A percentile compares a stretch with the other conserved stretches of the same genome.
Evolutionary conservation across 2,797 vertebrate genomes (phyloP).

Genomic region (Danionella dracula): DNA sequence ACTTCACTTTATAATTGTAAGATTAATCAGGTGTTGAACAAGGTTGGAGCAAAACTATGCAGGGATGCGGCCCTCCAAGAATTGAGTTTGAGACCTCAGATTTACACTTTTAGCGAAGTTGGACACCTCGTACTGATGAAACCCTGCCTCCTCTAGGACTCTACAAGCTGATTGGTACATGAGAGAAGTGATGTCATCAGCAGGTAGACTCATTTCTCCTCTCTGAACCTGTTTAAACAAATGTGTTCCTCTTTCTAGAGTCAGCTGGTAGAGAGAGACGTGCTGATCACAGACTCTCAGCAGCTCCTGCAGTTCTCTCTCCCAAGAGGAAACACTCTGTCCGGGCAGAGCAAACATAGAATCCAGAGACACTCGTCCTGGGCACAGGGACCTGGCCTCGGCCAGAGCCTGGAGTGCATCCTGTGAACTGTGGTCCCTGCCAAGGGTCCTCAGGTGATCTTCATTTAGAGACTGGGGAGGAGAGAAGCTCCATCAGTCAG

Average conservation of each 20-base stretch:
- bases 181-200: constrained; percentile 69
- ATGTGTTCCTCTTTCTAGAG: constrained; percentile 81
- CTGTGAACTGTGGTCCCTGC: constrained; percentile 77
- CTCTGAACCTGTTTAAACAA: constrained; percentile 74
- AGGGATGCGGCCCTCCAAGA: too few relatives aligned
- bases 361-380: constrained; percentile 81
- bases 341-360: constrained; percentile 83
- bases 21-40: too few relatives aligned
- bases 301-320: constrained; percentile 64
- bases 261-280: constrained; percentile 88
- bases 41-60: too few relatives aligned
- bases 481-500: neutral
- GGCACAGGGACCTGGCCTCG: constrained; percentile 72
- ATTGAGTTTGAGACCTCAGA: too few relatives aligned
- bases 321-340: constrained; percentile 74
- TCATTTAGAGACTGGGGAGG: constrained; percentile 75
- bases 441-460: constrained; percentile 71
- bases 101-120: constrained; percentile 87
- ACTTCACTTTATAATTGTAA: too few relatives aligned
- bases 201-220: constrained; percentile 58
- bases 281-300: constrained; percentile 73
- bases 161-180: constrained; percentile 77
- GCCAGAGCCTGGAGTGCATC: constrained; percentile 72
- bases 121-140: constrained; percentile 91
- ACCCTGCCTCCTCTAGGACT: constrained; percentile 64